Base-by-base conservation (phyloP, 2,113 vertebrate species). In the Lanius collurio region DNA sequence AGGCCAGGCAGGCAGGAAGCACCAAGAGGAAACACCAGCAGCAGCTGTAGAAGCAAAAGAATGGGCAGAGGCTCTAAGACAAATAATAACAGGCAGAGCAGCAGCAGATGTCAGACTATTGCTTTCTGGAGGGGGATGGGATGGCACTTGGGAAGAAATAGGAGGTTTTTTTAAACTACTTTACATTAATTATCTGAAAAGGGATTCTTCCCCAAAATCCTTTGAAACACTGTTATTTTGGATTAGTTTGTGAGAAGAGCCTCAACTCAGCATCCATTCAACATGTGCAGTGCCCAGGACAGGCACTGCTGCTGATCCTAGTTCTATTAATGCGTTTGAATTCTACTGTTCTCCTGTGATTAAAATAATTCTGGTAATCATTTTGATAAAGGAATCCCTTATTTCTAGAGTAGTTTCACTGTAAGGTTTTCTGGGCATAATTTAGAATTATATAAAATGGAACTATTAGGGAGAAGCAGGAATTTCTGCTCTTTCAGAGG, bases 41-140 rank as follows among this genome's bases (percentile, higher is more conserved):
- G 92, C 96, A 97, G 94, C 96, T 97, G 95, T 92, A 83, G 96
- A 96, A 97, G 95, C 96, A 95, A 86, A 95, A 96, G 91, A 95
- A 95, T 85, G 85, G 92, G 82, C 82, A 96, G 95, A 95, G 87
- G 75, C 75, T 88, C 84, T 86, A 96, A 97, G 92, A 93, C 93
- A 97, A 97, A 95, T 95, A 97, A 95, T 79, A 96, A 97, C 85
- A 96, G 82, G 78, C 87, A 95, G 82, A 95, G 71, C 55, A 85
- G 79, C 57, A 95, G 94, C 94, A 96, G 93, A 96, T 95, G 91
- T 95, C 71, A 91, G 78, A 65, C 50, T 56, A 49, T 24, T 44
- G 46, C 70, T n/a, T 95, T 93, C 67, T 87, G 33, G 33, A 59
- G 87, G 87, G 94, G 89, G 93, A 69, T 53, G 84, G 91, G 57